These are phyloP conservation scores for Catostomus latipinnis DNA, from an alignment of 2,797 vertebrate genomes.

Conservation along the genomic window DNA sequence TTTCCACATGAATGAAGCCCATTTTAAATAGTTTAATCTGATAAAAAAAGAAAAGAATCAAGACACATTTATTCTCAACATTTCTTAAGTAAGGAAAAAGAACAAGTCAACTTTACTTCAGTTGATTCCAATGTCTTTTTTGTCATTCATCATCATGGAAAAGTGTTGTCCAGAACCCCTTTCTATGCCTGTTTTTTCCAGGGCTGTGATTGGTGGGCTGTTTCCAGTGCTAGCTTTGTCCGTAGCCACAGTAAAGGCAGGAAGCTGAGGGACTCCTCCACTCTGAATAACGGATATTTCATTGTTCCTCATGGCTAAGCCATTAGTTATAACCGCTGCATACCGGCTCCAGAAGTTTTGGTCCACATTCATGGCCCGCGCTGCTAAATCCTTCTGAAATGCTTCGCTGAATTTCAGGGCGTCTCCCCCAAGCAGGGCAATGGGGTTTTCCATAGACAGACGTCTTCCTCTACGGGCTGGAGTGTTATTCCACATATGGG, in stretches of 20 bases:
- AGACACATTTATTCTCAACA: constrained; percentile 40
- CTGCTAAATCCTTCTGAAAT: constrained; percentile 94
- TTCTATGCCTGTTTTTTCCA: constrained; percentile 89
- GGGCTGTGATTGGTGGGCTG: constrained; percentile 81
- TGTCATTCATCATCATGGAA: constrained; percentile 94
- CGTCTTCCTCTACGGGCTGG: constrained; percentile 92
- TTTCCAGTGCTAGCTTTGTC: constrained; percentile 84
- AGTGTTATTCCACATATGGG: constrained; percentile 98
- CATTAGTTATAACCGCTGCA: constrained; percentile 91
- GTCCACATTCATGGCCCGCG: constrained; percentile 93
- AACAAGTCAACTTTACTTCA: constrained; percentile 71
- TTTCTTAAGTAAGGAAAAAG: constrained; percentile 72
- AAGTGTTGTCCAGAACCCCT: constrained; percentile 88
- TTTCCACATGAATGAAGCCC: constrained; percentile 67
- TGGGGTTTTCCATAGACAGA: constrained; percentile 93
- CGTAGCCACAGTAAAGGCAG: constrained; percentile 83
- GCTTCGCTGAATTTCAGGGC: constrained; percentile 92
- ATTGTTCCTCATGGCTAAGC: constrained; percentile 95
- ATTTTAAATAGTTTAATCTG: constrained; percentile 71
- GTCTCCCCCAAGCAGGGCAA: constrained; percentile 89
- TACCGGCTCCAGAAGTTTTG: constrained; percentile 95
- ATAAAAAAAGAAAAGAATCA: constrained; percentile 14
- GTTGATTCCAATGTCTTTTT: constrained; percentile 97
- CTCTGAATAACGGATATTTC: constrained; percentile 99
- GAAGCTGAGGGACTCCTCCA: constrained; percentile 88